Conservation (phyloP, 2,113 vertebrate species). For the Tonatia bakeri region DNA sequence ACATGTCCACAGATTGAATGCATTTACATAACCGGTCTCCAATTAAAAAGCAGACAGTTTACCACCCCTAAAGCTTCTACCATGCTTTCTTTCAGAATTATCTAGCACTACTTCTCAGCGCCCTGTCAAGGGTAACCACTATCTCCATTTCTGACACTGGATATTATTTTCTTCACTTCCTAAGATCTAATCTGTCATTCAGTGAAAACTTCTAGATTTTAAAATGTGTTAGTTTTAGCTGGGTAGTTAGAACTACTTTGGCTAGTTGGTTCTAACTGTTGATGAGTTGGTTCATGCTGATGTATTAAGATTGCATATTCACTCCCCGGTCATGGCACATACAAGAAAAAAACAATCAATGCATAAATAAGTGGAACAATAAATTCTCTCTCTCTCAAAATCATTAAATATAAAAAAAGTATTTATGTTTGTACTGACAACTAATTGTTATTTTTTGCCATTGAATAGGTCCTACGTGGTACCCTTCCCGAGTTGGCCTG, state of each 20-base stretch:
- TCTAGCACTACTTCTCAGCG: fast-evolving
- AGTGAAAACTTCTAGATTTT: not conserved
- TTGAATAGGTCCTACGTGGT: conserved; percentile 83
- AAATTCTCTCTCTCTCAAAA: too few relatives aligned
- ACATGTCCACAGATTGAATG: not conserved
- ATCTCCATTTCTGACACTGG: not conserved
- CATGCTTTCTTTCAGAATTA: not conserved
- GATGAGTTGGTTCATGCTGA: too few relatives aligned
- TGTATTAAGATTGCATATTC: too few relatives aligned
- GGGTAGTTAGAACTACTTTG: too few relatives aligned
- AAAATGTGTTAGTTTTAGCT: not conserved
- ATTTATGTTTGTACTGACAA: not conserved
- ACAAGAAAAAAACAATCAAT: too few relatives aligned
- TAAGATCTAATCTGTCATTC: not conserved
- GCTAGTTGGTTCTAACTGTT: too few relatives aligned
- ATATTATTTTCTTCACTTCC: not conserved
- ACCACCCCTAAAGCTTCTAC: fast-evolving
- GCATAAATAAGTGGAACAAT: too few relatives aligned
- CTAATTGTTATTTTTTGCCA: conserved; percentile 51
- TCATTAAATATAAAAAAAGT: too few relatives aligned
- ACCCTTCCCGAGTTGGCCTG: conserved; percentile 82
- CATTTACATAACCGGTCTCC: fast-evolving
- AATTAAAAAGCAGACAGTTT: not conserved
- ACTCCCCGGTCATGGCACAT: too few relatives aligned
- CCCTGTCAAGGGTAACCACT: fast-evolving